phyloP scores from a whole-genome alignment of 2,113 vertebrate species.

The Terrapene triunguis region DNA sequence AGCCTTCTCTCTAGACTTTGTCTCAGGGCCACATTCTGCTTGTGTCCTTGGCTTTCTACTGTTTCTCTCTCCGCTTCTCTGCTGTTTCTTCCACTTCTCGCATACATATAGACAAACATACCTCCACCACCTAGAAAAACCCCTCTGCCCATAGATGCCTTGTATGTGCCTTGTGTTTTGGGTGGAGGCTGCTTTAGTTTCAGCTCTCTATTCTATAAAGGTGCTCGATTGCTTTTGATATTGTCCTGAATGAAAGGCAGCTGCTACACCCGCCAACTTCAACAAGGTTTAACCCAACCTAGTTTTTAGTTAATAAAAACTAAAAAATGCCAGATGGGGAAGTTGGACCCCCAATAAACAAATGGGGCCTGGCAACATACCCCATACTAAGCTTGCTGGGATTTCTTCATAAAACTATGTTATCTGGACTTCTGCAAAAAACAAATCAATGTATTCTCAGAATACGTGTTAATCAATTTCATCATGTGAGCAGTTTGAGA shows the following conservation, averaged over 20 bases:
- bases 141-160: background rate
- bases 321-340: background rate
- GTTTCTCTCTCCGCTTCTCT: background rate
- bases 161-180: background rate
- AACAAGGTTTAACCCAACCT: background rate
- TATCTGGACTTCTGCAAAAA: background rate
- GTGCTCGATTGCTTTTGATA: background rate
- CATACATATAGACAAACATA: background rate
- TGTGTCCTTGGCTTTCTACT: background rate
- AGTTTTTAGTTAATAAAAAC: background rate
- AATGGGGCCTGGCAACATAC: background rate
- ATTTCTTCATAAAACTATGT: accelerated
- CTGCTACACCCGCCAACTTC: background rate
- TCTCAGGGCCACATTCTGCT: background rate
- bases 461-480: background rate
- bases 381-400: background rate
- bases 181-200: background rate
- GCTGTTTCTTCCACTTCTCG: background rate
- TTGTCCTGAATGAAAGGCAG: background rate
- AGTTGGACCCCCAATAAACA: background rate
- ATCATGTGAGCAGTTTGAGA: background rate
- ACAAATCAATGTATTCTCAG: background rate
- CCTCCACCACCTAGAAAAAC: background rate
- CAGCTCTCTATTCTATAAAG: background rate
- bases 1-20: background rate